Base-by-base conservation (phyloP, 2,888 invertebrate genomes). In the Lasioglossum zephyrum region DNA sequence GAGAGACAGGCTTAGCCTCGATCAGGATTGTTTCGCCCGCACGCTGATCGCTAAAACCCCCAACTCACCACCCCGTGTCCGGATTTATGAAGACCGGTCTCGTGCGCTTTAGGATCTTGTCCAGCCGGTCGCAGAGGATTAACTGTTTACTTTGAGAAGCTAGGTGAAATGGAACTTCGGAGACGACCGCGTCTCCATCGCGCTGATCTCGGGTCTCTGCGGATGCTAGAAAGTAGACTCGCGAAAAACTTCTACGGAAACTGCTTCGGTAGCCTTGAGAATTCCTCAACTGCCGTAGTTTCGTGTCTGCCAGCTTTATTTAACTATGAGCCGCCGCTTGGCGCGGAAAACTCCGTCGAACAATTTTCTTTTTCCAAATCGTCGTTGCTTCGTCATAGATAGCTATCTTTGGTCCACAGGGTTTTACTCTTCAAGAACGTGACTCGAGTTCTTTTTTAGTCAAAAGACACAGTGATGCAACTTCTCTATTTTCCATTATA, bases 21-120 rank as follows among this genome's bases (percentile, higher is more conserved):
- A 63, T 63, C 60, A 31, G 74, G 53, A 74, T 74, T 57, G 53
- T 74, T 57, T 49, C 53, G 36, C 5, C 47, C 49, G 22, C 53
- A 36, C 73, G 53, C 31, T 73, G 31, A 73, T 73, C 49, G 47
- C 49, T 53, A 22, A 53, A 9, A 53, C 22, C 22, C 53, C 53
- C 53, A 3, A 53, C 53, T 3, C 53, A 53, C 66, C 36, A 22
- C 6, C 18, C 31, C 22, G 18, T 16, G 22, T 31, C 31, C 60
- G 31, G 73, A 73, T 73, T 73, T 73, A 47, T 47, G 73, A 47
- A 44, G 70, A 26, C 41, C 41, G 41, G 70, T 72, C 16, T 70
- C 39, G 3, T 18, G 47, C 22, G 53, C 47, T 31, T 31, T 18
- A 1, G 47, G 47, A 47, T 47, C 73, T 73, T 16, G 73, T 73